Conservation (phyloP, 1,140 invertebrate genomes). For the Ruditapes philippinarum region DNA sequence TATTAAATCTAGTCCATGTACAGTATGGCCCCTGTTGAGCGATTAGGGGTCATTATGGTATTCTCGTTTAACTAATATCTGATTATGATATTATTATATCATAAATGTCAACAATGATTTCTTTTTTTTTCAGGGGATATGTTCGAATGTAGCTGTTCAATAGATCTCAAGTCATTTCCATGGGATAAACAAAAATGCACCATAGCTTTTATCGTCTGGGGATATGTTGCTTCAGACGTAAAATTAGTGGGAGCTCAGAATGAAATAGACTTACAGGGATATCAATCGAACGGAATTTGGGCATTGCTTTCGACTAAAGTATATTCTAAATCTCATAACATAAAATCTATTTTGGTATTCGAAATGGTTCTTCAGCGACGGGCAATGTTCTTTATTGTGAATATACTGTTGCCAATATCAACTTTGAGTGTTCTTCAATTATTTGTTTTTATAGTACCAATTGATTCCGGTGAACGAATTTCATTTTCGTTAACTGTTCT, state of each 20-base stretch:
- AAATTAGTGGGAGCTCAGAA: neutral
- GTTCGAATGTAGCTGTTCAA: neutral
- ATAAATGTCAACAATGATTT: too few species aligned
- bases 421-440: neutral
- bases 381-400: constrained; percentile 8
- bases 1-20: too few species aligned
- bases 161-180: constrained; percentile 27
- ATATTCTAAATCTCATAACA: neutral
- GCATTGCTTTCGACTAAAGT: neutral
- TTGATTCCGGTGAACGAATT: constrained; percentile 32
- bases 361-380: neutral
- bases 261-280: neutral
- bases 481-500: constrained; percentile 16
- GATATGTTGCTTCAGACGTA: neutral
- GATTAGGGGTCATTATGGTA: too few species aligned
- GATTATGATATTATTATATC: too few species aligned
- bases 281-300: neutral
- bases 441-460: constrained; percentile 11
- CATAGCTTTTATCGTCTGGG: neutral
- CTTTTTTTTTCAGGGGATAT: neutral
- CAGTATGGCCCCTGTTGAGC: too few species aligned
- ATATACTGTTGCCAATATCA: neutral
- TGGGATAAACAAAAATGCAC: constrained; percentile 38
- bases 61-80: too few species aligned
- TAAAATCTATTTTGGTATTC: neutral